Conservation (phyloP, 35 echinoderm and acorn worm genomes). For the Holothuria glaberrima region DNA sequence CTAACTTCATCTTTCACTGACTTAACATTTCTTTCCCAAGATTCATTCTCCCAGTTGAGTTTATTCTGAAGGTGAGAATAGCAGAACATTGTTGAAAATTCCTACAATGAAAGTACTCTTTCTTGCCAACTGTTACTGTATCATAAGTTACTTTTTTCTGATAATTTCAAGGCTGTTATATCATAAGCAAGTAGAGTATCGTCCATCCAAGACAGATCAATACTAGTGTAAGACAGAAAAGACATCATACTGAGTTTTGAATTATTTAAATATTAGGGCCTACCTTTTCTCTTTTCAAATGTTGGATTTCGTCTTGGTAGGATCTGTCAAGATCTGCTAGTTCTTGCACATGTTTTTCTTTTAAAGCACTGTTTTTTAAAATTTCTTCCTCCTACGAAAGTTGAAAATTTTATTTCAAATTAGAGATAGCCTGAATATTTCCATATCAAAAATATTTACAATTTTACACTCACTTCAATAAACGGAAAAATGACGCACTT, state of each 20-base stretch:
- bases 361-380: slow-evolving; percentile 34
- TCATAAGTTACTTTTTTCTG: too few species aligned
- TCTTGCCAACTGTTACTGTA: too few species aligned
- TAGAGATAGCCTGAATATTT: neutral
- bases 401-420: too few species aligned
- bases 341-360: slow-evolving; percentile 43
- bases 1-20: slow-evolving; percentile 62
- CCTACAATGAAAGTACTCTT: too few species aligned
- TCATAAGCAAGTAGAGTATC: too few species aligned
- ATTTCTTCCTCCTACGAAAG: slow-evolving; percentile 40
- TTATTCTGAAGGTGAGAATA: slow-evolving; percentile 16
- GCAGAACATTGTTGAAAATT: neutral
- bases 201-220: too few species aligned
- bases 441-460: too few species aligned
- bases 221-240: too few species aligned
- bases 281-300: slow-evolving; percentile 50
- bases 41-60: slow-evolving; percentile 53
- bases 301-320: slow-evolving; percentile 29
- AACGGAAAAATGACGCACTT: too few species aligned
- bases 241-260: neutral
- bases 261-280: neutral
- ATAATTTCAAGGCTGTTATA: too few species aligned
- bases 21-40: slow-evolving; percentile 36
- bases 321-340: slow-evolving; percentile 36
- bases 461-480: too few species aligned